Evolutionary conservation across 2,888 invertebrate genomes (phyloP).

Genomic region (Spilarctia lutea): DNA sequence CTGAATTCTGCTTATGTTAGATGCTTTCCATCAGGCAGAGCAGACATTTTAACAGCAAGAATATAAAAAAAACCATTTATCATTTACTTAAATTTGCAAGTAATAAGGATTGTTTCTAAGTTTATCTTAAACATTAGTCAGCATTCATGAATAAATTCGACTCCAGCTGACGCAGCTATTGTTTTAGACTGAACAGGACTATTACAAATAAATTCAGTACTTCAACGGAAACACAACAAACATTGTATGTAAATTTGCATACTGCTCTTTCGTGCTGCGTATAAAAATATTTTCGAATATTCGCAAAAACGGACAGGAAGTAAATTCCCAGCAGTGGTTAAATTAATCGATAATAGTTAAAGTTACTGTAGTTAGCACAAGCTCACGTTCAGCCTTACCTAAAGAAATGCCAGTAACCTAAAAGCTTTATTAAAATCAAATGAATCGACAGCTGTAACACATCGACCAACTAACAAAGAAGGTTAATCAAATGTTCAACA

Average conservation of each 20-base stretch:
- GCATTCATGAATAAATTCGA: not conserved
- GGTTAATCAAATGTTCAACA: conserved; percentile 59
- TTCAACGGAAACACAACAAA: not conserved
- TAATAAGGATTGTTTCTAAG: not conserved
- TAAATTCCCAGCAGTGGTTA: not conserved
- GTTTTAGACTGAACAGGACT: not conserved
- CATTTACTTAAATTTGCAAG: too few relatives aligned
- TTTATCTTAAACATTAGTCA: not conserved
- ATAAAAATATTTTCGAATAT: not conserved
- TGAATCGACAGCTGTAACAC: conserved; percentile 63
- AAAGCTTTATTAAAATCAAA: conserved; percentile 24
- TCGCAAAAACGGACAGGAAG: not conserved
- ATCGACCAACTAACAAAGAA: conserved; percentile 58
- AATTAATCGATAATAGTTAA: not conserved
- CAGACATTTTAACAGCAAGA: too few relatives aligned
- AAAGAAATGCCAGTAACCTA: not conserved
- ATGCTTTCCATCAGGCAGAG: too few relatives aligned
- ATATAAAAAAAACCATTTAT: too few relatives aligned
- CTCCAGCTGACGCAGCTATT: not conserved
- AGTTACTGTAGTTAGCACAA: not conserved
- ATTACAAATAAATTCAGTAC: not conserved
- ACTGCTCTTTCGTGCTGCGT: not conserved
- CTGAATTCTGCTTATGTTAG: too few relatives aligned
- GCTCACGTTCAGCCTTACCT: not conserved
- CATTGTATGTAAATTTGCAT: not conserved